A percentile compares a stretch with the other conserved stretches of the same genome.
Evolutionary conservation across 2,797 vertebrate genomes (phyloP).

Genomic region (Falco concolor): DNA sequence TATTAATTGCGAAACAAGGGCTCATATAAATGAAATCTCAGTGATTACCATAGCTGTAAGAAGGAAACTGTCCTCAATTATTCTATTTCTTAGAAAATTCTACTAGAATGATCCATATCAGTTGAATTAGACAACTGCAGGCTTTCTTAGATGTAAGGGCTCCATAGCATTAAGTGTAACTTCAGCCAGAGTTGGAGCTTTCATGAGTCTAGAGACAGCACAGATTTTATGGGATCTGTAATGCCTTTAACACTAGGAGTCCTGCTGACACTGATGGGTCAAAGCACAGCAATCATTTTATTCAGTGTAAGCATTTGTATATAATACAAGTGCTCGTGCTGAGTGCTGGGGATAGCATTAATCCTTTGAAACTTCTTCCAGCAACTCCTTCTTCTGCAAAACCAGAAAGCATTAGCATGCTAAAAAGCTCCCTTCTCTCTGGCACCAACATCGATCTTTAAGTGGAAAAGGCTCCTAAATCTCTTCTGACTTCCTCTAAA

Average conservation of each 20-base stretch:
- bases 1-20: neutral
- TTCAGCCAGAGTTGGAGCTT: neutral
- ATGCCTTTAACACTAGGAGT: neutral
- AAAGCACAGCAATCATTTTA: neutral
- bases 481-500: neutral
- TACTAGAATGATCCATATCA: neutral
- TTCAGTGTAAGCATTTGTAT: neutral
- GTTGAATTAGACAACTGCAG: neutral
- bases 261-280: neutral
- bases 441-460: neutral
- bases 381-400: neutral
- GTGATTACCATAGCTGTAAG: neutral
- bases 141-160: neutral
- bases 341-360: neutral
- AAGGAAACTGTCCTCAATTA: neutral
- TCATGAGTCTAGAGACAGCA: neutral
- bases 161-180: neutral
- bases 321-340: neutral
- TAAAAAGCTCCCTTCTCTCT: neutral
- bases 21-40: neutral
- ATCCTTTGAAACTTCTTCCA: neutral
- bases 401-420: neutral
- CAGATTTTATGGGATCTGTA: neutral
- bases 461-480: neutral
- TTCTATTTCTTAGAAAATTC: neutral